Base-by-base conservation (phyloP, 2,797 vertebrate genomes). In the Odontamblyopus lacepedii region DNA sequence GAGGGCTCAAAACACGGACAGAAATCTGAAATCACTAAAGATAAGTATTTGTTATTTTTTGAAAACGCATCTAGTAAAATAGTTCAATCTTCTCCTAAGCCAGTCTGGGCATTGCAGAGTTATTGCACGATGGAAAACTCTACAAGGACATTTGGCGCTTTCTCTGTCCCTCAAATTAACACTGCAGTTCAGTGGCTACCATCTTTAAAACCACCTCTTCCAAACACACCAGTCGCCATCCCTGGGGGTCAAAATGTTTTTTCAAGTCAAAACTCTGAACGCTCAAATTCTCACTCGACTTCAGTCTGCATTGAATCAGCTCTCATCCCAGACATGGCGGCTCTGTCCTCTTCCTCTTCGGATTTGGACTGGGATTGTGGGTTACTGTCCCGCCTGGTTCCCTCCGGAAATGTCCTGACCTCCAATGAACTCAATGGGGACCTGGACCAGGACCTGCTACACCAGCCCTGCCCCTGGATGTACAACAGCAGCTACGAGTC, bases 301-400 rank as follows among this genome's bases (percentile, higher is more conserved):
- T 87, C 91, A 5, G 11, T 88, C 59, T 85, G 79, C 69, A 91
- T 92, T 16, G 93, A 94, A 48, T 82, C 91, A 0, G 78, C 78
- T 56, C 88, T 78, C 0, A 23, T 80, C 66, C 82, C 72, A 2
- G 76, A 92, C 81, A n/a, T 91, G 7, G 73, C 35, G 0, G 69
- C 68, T 16, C 93, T 81, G 69, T 91, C 64, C 0, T 56, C 41
- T 0, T 85, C 88, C 29, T 95, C 86, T 8, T 94, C 75, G 0
- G 88, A 88, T 57, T 92, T 93, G 0, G 92, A 92, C 74, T 93
- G 92, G 94, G 94, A 92, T 74, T 76, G 80, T 1, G 90, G 89
- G 38, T 87, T 96, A 69, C 72, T 94, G 68, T 89, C 92, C 0
- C 69, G 64, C 0, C 83, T 90, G 0, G 57, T 3, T 0, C 29